Conservation (phyloP, 2,888 invertebrate species). For the Blastobasis adustella region DNA sequence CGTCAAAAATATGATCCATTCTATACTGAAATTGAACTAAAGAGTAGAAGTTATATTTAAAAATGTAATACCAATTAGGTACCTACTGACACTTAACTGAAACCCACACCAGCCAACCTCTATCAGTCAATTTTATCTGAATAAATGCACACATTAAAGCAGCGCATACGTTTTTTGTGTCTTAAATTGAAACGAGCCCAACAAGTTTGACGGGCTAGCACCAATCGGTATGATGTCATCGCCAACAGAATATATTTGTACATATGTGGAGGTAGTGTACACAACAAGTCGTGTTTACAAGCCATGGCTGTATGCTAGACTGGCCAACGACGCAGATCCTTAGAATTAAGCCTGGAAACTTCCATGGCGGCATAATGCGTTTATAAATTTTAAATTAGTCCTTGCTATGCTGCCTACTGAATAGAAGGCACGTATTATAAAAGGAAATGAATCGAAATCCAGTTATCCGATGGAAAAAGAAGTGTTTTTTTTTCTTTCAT, state of each 20-base stretch:
- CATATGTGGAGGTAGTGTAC: conserved; percentile 1
- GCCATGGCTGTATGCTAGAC: conserved; percentile 2
- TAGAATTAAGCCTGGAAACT: conserved; percentile 34
- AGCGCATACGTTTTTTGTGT: background rate
- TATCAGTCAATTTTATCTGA: too few relatives aligned
- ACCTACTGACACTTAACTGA: too few relatives aligned
- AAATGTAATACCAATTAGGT: too few relatives aligned
- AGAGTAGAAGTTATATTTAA: too few relatives aligned
- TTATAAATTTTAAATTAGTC: conserved; percentile 34
- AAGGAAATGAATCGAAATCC: conserved; percentile 33
- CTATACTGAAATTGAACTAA: too few relatives aligned
- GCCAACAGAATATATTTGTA: conserved; percentile 19
- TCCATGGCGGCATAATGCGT: conserved; percentile 25
- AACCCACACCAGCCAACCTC: too few relatives aligned
- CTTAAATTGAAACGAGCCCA: conserved; percentile 7
- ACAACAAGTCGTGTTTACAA: conserved; percentile 4
- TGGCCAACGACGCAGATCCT: conserved; percentile 5
- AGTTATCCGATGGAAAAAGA: conserved; percentile 22
- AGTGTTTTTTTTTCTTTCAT: conserved; percentile 5
- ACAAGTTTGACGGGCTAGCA: conserved; percentile 42
- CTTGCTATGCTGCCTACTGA: conserved; percentile 28
- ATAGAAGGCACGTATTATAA: conserved; percentile 26
- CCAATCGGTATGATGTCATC: conserved; percentile 38
- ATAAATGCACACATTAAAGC: too few relatives aligned
- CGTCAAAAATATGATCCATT: too few relatives aligned